Conservation (phyloP, 64 coral and sea anemone genomes). For the Montipora sp. region DNA sequence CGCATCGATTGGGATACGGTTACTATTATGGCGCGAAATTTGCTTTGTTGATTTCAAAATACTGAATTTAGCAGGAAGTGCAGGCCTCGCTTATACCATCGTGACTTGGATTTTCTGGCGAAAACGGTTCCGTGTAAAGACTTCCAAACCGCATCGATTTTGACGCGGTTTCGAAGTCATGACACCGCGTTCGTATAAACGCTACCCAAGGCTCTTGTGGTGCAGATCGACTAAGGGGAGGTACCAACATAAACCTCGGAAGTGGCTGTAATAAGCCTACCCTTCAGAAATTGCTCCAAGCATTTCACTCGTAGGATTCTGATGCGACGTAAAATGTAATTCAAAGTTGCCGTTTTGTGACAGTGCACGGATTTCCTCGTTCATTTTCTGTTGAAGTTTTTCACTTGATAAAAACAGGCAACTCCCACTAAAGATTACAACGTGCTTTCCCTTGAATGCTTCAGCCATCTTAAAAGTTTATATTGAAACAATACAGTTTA, state of each 20-base stretch:
- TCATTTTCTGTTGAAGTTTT: not conserved
- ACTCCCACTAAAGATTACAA: constrained; percentile 5
- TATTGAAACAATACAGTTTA: not conserved
- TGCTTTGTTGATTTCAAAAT: no score
- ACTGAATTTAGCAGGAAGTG: not conserved
- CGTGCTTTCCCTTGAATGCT: not conserved
- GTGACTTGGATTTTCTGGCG: no score
- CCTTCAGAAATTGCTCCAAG: not conserved
- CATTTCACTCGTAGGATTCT: not conserved
- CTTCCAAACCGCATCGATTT: no score
- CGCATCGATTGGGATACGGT: no score
- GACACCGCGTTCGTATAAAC: no score
- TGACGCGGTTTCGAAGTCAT: no score
- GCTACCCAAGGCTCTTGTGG: no score
- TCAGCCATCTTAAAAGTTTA: not conserved
- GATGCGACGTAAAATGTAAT: not conserved
- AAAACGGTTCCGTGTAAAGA: no score
- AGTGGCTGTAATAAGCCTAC: not conserved
- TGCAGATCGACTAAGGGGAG: no score
- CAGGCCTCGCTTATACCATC: no score
- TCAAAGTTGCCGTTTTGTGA: not conserved
- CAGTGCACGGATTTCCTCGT: not conserved
- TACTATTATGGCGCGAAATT: no score
- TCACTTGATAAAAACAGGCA: not conserved
- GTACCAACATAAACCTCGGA: no score